Evolutionary conservation across 1,140 invertebrate genomes (phyloP), one percentile per base, ranked within the genome.

Genomic region (Temnothorax curvispinosus): DNA sequence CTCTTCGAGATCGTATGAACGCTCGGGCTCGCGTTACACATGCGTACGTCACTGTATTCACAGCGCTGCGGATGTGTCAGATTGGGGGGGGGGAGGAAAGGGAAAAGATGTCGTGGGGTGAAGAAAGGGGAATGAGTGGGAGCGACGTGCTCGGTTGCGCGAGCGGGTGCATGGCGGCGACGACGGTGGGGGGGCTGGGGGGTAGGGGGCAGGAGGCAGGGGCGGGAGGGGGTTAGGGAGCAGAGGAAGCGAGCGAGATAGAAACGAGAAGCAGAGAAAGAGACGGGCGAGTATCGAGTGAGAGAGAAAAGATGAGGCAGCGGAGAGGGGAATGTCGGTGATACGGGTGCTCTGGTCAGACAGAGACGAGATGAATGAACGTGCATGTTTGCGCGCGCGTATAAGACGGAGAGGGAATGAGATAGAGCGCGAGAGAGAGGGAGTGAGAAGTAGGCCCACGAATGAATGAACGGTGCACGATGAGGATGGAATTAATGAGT

Each of bases 381-480:
- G 91, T 90, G 90, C 87, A 90, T 93, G 92, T 82, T 78, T 82
- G 64, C 67, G 52, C 67, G 67, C 54, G 56, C 82, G 89, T 87
- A 78, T 78, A 54, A 69, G 89, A 91, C 90, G 88, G 90, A 87
- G 92, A 94, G 92, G 91, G 86, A 87, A 87, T 77, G 41, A 78
- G 50, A 50, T 71, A 56, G 67, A 60, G 86, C 50, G 80, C 27
- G 35, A 35, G 27, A 47, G 64, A 69, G 77, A 87, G 15, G 27
- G 65, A 88, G 72, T n/a, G 85, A 92, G 92, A 95, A 75, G 69
- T 81, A 80, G 88, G 91, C 38, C 82, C 86, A 93, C 86, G 93
- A 90, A 95, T 94, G 94, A 95, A 95, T 95, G 94, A 94, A 95
- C 92, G 91, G 90, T 94, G 94, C 88, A 88, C 91, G 91, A 95